These are phyloP conservation scores for Paedocypris sp. DNA, from an alignment of 2,113 vertebrate genomes.

Conservation along the genomic window DNA sequence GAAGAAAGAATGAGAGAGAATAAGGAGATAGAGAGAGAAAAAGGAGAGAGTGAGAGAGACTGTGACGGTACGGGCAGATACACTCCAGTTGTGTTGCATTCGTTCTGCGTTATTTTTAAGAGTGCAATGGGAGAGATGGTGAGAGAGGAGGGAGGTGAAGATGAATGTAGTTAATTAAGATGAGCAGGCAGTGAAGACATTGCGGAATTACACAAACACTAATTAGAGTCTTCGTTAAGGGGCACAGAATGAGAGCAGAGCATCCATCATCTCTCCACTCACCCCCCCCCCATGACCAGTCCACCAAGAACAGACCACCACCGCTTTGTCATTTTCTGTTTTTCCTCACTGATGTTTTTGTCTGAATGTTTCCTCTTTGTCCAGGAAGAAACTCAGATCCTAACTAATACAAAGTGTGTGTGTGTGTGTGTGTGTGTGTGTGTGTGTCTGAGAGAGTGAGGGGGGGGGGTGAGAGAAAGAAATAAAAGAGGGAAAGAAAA, in stretches of 20 bases:
- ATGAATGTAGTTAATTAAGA: conserved; percentile 79
- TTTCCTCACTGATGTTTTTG: too few species aligned
- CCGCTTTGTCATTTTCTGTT: conserved; percentile 18
- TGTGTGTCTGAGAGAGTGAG: too few species aligned
- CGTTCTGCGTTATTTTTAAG: conserved; percentile 67
- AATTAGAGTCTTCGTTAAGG: conserved; percentile 76
- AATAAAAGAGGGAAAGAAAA: too few species aligned
- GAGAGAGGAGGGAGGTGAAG: conserved; percentile 61
- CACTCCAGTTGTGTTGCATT: conserved; percentile 66
- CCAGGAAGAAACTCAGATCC: too few species aligned
- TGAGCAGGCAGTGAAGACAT: conserved; percentile 70
- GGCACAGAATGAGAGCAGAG: conserved; percentile 64
- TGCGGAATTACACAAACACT: conserved; percentile 78
- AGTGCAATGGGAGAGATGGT: conserved; percentile 41
- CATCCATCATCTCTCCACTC: conserved; percentile 63
- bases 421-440: too few species aligned
- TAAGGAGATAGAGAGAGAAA: conserved; percentile 27
- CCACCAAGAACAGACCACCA: too few species aligned
- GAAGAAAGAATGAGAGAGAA: neutral
- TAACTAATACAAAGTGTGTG: too few species aligned
- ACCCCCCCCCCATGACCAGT: neutral
- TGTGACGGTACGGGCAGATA: conserved; percentile 54
- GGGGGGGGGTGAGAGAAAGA: too few species aligned
- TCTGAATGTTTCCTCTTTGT: too few species aligned
- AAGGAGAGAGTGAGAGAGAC: conserved; percentile 15